These are phyloP conservation scores for Lasioglossum oenotherae DNA, from an alignment of 2,888 invertebrate genomes.

Conservation along the genomic window DNA sequence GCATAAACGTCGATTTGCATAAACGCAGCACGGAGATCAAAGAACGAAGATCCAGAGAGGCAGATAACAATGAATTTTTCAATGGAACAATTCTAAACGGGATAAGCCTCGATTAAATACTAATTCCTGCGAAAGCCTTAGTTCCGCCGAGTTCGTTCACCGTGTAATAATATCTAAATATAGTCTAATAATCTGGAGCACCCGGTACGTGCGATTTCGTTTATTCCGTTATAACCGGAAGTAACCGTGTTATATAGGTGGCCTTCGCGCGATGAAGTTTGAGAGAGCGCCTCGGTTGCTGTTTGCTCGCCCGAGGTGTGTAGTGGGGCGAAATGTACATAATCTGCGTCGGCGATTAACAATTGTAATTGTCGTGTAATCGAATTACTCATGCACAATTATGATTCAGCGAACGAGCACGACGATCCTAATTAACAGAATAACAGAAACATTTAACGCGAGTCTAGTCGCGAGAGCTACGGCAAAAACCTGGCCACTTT, in stretches of 20 bases:
- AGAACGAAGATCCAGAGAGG: not conserved
- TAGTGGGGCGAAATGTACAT: not conserved
- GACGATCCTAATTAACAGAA: not conserved
- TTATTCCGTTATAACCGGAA: constrained; percentile 1
- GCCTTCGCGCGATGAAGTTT: constrained; percentile 3
- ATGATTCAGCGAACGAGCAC: not conserved
- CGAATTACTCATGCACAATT: not conserved
- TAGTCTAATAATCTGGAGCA: not conserved
- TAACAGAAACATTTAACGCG: not conserved
- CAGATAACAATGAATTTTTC: not conserved
- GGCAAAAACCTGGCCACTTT: not conserved
- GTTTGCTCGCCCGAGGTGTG: not conserved
- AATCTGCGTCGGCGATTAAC: not conserved
- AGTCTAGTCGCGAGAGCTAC: not conserved
- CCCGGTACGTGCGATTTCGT: constrained; percentile 6
- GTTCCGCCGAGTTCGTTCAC: not conserved
- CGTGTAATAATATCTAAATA: not conserved
- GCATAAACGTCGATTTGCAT: not conserved
- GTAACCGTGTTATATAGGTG: not conserved
- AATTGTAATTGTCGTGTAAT: not conserved
- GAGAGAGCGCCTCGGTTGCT: not conserved
- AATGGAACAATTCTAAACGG: not conserved
- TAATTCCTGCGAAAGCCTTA: not conserved
- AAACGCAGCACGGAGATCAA: not conserved
- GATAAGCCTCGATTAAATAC: not conserved